Base-by-base conservation (phyloP, 2,888 invertebrate species). In the Ophion slaviceki region DNA sequence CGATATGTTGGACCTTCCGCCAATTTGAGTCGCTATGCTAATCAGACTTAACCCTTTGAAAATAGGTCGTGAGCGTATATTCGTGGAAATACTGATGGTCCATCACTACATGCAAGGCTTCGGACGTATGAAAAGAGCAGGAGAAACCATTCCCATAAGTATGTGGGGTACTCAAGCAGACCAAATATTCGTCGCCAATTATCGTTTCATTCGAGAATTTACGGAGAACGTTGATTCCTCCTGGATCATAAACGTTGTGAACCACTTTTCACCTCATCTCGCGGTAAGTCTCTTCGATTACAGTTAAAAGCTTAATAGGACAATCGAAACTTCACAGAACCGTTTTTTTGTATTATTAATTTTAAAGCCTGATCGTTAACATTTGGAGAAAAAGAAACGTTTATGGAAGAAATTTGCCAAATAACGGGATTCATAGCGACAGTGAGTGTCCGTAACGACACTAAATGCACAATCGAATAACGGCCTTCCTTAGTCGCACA, bases 161-260 rank as follows among this genome's bases (percentile, higher is more conserved):
- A 68, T 86, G 47, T 47, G 88, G 45, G 87, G 89, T 8, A 88
- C 89, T 17, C 89, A 89, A 84, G 76, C 85, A 36, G 88, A 89
- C 20, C 87, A 87, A 64, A 84, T 92, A 40, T 89, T 88, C 71
- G 80, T 93, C 53, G 91, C 92, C 87, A 94, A 94, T 88, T 94
- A 93, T 88, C 90, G 94, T 87, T 95, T 95, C 89, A 93, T 94
- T 75, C 92, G 95, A 68, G 95, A 95, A 86, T 95, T 94, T 87
- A 94, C 94, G 1, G 93, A 95, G 89, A 95, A 94, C 6, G 90
- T 90, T 17, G 92, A 94, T 68, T 94, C 94, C 45, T 90, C 93
- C 8, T 95, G 95, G 95, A 94, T 92, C 11, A 93, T 95, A 53
- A 95, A 94, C 88, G 90, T 94, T 82, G 88, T 95, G 2, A 95